Evolutionary conservation across 2,113 vertebrate genomes (phyloP).

Genomic region (Parotia lawesii): DNA sequence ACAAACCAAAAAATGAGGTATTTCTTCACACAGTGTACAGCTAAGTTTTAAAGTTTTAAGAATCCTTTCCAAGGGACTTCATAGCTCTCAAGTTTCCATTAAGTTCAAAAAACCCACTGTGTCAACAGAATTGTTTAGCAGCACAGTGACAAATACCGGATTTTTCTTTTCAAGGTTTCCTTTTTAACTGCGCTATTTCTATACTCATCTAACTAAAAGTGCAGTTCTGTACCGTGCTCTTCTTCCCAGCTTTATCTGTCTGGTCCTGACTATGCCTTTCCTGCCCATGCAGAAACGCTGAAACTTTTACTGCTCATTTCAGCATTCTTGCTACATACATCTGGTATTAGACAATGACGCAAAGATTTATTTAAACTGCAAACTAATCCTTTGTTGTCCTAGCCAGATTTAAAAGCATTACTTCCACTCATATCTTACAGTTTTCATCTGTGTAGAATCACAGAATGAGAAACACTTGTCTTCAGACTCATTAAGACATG

Average conservation of each 20-base stretch:
- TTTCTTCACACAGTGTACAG: background rate
- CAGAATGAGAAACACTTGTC: background rate
- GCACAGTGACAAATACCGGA: background rate
- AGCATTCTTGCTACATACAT: background rate
- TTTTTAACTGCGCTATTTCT: background rate
- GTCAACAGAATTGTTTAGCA: background rate
- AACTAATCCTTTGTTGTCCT: background rate
- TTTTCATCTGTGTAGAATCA: background rate
- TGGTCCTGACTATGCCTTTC: background rate
- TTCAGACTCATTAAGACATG: background rate
- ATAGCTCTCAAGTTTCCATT: background rate
- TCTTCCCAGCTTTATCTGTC: background rate
- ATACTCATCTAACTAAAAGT: background rate
- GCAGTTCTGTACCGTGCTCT: background rate
- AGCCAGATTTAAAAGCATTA: background rate
- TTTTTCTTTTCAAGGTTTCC: background rate
- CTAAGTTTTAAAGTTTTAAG: background rate
- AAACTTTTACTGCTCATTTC: slow-evolving; percentile 9
- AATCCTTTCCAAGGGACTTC: background rate
- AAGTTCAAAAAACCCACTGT: background rate
- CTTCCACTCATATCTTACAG: background rate
- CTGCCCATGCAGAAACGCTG: background rate
- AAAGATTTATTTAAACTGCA: background rate
- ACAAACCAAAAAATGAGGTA: background rate
- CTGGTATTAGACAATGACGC: background rate